These are phyloP conservation scores for Arge pagana DNA, from an alignment of 2,888 invertebrate genomes.

Conservation along the genomic window DNA sequence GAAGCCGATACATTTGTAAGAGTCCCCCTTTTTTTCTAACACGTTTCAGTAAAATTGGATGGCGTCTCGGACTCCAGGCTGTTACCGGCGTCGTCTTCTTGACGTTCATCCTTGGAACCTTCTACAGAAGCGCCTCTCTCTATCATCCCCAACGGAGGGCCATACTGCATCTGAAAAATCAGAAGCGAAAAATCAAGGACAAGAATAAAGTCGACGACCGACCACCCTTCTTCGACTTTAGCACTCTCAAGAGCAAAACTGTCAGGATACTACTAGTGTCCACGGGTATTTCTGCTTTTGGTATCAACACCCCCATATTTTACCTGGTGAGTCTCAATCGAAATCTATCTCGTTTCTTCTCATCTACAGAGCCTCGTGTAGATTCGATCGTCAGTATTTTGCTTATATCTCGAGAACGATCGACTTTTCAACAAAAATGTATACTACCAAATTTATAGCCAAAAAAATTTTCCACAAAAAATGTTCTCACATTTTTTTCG, in stretches of 20 bases:
- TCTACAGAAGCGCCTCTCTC: slow-evolving; percentile 85
- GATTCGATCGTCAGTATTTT: no score
- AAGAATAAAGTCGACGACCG: slow-evolving; percentile 77
- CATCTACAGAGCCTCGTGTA: no score
- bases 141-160: slow-evolving; percentile 87
- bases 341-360: no score
- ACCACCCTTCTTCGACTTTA: slow-evolving; percentile 85
- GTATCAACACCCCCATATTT: slow-evolving; percentile 84
- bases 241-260: slow-evolving; percentile 82
- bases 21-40: no score
- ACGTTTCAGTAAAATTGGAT: slow-evolving; percentile 73
- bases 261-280: slow-evolving; percentile 81
- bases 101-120: slow-evolving; percentile 83
- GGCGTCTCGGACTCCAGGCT: slow-evolving; percentile 83
- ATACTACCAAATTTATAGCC: no score
- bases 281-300: slow-evolving; percentile 79
- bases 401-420: no score
- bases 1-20: no score
- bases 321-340: slow-evolving; percentile 67
- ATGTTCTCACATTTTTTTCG: no score
- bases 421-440: no score
- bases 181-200: slow-evolving; percentile 82
- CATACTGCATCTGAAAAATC: slow-evolving; percentile 86
- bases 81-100: slow-evolving; percentile 83
- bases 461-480: no score